Conservation (phyloP, 2,888 invertebrate species). For the Drosophila formosana region DNA sequence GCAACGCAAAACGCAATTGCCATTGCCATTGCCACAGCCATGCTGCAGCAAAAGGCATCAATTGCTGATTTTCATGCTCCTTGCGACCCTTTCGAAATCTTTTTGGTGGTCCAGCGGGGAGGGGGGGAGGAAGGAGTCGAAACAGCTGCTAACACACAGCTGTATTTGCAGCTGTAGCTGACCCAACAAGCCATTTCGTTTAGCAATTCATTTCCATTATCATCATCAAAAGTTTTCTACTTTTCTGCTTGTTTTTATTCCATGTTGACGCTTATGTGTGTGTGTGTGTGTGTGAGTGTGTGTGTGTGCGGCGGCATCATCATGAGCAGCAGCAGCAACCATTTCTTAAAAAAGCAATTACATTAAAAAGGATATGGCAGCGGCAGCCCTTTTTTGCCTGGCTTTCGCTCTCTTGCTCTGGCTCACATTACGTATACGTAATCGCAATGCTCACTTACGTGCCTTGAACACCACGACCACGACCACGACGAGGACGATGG, state of each 20-base stretch:
- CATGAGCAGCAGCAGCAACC: constrained; percentile 41
- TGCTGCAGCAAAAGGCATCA: constrained; percentile 54
- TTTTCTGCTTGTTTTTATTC: constrained; percentile 51
- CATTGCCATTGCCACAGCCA: constrained; percentile 28
- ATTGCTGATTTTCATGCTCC: constrained; percentile 47
- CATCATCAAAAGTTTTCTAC: constrained; percentile 79
- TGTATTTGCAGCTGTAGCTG: constrained; percentile 25
- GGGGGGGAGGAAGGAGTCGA: neutral
- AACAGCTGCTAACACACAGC: constrained; percentile 67
- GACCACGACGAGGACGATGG: constrained; percentile 1
- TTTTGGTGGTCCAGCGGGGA: neutral
- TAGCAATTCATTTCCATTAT: constrained; percentile 80
- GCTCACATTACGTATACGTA: constrained; percentile 66
- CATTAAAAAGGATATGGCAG: constrained; percentile 82
- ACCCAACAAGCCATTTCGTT: constrained; percentile 47
- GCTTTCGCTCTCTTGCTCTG: constrained; percentile 5
- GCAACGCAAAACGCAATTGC: constrained; percentile 16
- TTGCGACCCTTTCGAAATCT: constrained; percentile 26
- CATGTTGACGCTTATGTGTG: constrained; percentile 50
- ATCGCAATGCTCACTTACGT: constrained; percentile 67
- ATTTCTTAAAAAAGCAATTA: constrained; percentile 83
- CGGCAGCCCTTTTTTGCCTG: constrained; percentile 59
- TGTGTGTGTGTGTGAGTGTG: constrained; percentile 42
- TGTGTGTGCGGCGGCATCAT: constrained; percentile 45
- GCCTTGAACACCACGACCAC: constrained; percentile 40